A percentile compares a stretch with the other conserved stretches of the same genome.
Conservation (phyloP, 2,113 vertebrate species). For the Triplophysa tibetana region DNA sequence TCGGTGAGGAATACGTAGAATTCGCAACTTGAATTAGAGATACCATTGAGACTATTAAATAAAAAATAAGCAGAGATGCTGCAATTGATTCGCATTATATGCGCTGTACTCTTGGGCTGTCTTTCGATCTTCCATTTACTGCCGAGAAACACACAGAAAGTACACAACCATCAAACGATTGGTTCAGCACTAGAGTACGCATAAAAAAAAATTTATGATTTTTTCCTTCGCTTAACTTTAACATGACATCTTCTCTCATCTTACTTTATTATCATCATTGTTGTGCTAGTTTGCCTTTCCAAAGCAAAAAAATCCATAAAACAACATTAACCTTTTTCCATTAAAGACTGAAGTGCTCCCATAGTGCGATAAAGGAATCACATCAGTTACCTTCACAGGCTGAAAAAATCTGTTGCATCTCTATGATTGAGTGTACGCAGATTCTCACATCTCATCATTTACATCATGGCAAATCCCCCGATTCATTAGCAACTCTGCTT, state of each 20-base stretch:
- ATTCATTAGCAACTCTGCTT: slow-evolving; percentile 26
- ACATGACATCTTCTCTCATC: too few relatives aligned
- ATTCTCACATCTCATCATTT: not conserved
- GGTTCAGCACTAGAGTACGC: too few relatives aligned
- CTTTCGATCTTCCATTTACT: too few relatives aligned
- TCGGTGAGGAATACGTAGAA: not conserved
- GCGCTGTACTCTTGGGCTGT: too few relatives aligned
- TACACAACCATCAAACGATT: too few relatives aligned
- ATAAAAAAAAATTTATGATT: too few relatives aligned
- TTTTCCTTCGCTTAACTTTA: too few relatives aligned
- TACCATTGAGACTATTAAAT: not conserved
- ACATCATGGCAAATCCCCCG: slow-evolving; percentile 18
- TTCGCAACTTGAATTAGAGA: not conserved
- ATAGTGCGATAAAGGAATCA: not conserved
- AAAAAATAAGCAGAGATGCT: too few relatives aligned
- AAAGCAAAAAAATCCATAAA: not conserved
- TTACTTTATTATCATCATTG: too few relatives aligned
- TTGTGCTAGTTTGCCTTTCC: too few relatives aligned
- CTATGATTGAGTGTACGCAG: not conserved
- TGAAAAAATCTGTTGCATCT: not conserved
- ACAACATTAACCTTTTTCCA: not conserved
- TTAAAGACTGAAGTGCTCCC: not conserved
- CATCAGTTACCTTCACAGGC: not conserved
- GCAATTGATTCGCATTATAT: too few relatives aligned
- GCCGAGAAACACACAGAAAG: too few relatives aligned